Evolutionary conservation across 1,140 invertebrate genomes (phyloP).

Genomic region (Trachymyrmex cornetzi): DNA sequence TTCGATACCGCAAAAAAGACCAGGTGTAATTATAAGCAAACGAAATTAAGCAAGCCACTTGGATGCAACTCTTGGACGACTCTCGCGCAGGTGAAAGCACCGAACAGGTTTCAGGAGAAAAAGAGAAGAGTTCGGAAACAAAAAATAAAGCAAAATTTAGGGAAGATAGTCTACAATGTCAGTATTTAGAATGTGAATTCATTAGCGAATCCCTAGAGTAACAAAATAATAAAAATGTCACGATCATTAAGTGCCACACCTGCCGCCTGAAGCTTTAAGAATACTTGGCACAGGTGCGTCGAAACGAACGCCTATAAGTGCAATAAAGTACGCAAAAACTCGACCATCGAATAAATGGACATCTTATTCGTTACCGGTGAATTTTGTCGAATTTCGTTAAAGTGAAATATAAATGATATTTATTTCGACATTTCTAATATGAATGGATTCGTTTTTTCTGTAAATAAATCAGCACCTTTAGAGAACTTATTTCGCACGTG

Average conservation of each 20-base stretch:
- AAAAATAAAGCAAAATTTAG: conserved; percentile 30
- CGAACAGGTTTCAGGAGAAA: background rate
- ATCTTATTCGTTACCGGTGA: background rate
- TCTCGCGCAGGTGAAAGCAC: conserved; percentile 11
- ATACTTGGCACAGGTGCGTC: conserved; percentile 48
- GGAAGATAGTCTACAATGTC: conserved; percentile 19
- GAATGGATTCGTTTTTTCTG: background rate
- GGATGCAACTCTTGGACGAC: background rate
- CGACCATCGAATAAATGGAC: background rate
- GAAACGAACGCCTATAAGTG: conserved; percentile 13
- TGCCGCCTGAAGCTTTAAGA: conserved; percentile 47
- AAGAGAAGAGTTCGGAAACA: background rate
- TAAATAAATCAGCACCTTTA: background rate
- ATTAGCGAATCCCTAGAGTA: conserved; percentile 47
- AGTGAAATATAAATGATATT: background rate
- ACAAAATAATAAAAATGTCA: conserved; percentile 25
- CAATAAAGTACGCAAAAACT: conserved; percentile 39
- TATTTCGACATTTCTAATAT: background rate
- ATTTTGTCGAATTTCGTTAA: conserved; percentile 30
- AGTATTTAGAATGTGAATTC: conserved; percentile 33
- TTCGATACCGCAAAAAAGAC: background rate
- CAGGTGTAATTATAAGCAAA: background rate
- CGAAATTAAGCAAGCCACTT: conserved; percentile 8
- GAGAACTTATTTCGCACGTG: background rate
- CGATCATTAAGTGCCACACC: conserved; percentile 39